Evolutionary conservation across 2,113 vertebrate species (phyloP), one percentile per base, ranked within the genome.

Genomic region (Cryptoleucopteryx plumbea): DNA sequence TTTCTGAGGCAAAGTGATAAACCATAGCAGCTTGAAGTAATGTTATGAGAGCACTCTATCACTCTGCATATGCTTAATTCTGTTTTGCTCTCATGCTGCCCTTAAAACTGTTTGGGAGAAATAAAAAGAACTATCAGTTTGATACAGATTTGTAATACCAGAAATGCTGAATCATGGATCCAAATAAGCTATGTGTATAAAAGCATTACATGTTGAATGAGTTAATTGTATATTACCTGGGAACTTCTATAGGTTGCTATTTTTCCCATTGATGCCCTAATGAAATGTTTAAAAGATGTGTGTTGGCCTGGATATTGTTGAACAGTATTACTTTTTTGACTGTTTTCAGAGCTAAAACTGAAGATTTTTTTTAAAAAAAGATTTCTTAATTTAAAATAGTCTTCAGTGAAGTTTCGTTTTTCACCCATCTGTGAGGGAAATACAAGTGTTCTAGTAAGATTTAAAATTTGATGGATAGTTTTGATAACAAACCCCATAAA

Each of bases 1-100:
- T 94, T 91, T 95, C 75, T 96, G 87, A 92, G 67, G 81, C 43
- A 79, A 86, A 96, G 59, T 84, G 92, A 93, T 93, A 95, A 94
- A 90, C 40, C 62, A 58, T 42, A 77, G 66, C 63, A 90, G 66
- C 89, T 94, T 92, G 77, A 91, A 94, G 55, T 85, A 70, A 74
- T 47, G 88, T 32, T 77, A 84, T 66, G 87, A 93, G 82, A 95
- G 22, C 82, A 56, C 36, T 77, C 79, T 87, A 52, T 78, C 77
- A 77, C 20, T 72, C 62, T 71, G 79, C 63, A 79, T 90, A 66
- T 2, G 5, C 50, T 86, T 77, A 75, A 56, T 61, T 50, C 22
- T 73, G 12, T 82, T 75, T 75, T 50, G 26, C 68, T 82, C 45
- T 34, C 65, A 52, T n/a, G 34, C 32, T 86, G 29, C 31, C 61